Conservation (phyloP, 2,113 vertebrate species). For the Hippocampus zosterae region DNA sequence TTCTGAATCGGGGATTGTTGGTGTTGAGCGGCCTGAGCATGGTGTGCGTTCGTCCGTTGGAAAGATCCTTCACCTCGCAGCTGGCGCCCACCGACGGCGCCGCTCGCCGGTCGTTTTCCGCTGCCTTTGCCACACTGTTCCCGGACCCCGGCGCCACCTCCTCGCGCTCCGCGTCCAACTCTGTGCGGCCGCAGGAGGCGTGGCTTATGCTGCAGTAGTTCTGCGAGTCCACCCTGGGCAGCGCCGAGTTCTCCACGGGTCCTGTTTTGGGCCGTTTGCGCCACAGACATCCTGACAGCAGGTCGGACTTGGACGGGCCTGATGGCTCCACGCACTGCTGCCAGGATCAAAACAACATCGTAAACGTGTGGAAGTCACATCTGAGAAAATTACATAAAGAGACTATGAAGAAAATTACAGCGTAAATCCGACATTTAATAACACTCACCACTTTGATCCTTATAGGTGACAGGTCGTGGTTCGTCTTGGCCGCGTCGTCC, state of each 20-base stretch:
- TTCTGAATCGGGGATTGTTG: conserved; percentile 68
- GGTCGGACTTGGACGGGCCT: conserved; percentile 41
- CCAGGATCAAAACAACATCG: conserved; percentile 1
- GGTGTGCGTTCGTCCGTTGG: conserved; percentile 76
- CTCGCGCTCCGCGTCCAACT: conserved; percentile 55
- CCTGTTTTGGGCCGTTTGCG: conserved; percentile 65
- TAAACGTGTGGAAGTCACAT: neutral
- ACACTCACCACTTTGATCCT: conserved; percentile 70
- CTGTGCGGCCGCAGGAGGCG: conserved; percentile 71
- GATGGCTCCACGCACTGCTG: conserved; percentile 63
- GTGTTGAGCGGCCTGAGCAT: conserved; percentile 67
- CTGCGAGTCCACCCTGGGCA: conserved; percentile 72
- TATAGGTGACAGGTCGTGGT: conserved; percentile 71
- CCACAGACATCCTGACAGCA: conserved; percentile 64
- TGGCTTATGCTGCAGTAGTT: conserved; percentile 86
- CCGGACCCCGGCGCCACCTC: conserved; percentile 14
- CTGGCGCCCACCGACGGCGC: conserved; percentile 52
- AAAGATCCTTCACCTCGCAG: conserved; percentile 80
- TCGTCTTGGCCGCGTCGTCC: conserved; percentile 60
- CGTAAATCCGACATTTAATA: neutral
- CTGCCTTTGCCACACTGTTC: neutral
- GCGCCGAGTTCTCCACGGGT: conserved; percentile 66
- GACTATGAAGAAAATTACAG: neutral
- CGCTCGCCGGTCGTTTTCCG: conserved; percentile 31
- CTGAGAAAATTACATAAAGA: too few species aligned